Conservation (phyloP, 1,140 invertebrate species). For the Diploscapter pachys region DNA sequence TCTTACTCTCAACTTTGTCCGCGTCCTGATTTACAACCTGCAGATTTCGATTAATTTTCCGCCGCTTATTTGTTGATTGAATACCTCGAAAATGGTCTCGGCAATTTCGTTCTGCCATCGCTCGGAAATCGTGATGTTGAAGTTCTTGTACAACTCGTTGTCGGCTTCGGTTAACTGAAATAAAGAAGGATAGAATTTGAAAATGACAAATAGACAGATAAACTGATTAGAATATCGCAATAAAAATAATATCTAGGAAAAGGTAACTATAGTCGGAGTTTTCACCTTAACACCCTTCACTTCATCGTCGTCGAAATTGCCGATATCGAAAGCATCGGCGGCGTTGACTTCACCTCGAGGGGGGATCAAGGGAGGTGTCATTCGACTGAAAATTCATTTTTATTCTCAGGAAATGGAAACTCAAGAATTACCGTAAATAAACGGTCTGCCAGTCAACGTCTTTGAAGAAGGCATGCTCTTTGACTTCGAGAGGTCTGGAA, state of each 20-base stretch:
- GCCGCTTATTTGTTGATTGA: conserved; percentile 67
- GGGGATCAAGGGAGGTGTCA: conserved; percentile 93
- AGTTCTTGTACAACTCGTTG: conserved; percentile 97
- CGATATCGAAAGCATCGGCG: conserved; percentile 99
- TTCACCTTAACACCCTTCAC: conserved; percentile 93
- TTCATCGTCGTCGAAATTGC: conserved; percentile 99
- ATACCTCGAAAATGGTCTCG: conserved; percentile 97
- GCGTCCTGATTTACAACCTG: conserved; percentile 70
- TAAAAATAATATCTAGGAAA: no score
- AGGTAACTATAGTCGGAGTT: no score
- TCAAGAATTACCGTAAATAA: not conserved
- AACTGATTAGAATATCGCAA: no score
- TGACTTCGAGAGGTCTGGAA: conserved; percentile 85
- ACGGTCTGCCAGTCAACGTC: conserved; percentile 89
- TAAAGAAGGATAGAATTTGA: no score
- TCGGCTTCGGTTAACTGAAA: conserved; percentile 75
- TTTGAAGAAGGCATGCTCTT: conserved; percentile 92
- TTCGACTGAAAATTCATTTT: conserved; percentile 71
- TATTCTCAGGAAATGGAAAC: not conserved
- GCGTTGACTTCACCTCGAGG: conserved; percentile 98
- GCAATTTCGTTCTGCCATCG: conserved; percentile 97
- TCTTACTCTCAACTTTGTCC: conserved; percentile 91
- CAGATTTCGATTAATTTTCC: conserved; percentile 1
- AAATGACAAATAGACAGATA: no score
- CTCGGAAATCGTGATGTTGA: conserved; percentile 95